Percentiles rank a stretch among this genome's conserved stretches.
Evolutionary conservation across 2,797 vertebrate genomes (phyloP).

Genomic region (Pseudochirops corinnae): DNA sequence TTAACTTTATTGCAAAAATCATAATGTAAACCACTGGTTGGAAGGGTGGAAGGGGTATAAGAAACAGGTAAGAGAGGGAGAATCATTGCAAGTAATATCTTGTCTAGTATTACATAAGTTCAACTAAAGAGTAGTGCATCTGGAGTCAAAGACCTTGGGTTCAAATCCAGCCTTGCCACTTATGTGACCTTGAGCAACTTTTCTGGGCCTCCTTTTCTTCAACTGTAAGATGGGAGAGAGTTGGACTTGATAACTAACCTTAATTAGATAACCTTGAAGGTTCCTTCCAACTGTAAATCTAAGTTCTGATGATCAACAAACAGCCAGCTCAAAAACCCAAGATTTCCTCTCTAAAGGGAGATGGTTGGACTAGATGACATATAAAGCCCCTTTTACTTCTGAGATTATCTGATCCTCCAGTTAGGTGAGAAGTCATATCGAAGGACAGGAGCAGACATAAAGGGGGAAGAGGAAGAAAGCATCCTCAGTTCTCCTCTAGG

Average conservation of each 20-base stretch:
- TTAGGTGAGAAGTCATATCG: neutral
- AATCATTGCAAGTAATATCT: neutral
- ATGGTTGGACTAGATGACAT: neutral
- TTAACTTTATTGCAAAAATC: conserved; percentile 65
- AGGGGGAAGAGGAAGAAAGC: neutral
- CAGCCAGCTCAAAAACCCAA: neutral
- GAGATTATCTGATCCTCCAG: neutral
- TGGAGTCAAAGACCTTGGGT: neutral
- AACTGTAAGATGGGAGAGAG: neutral
- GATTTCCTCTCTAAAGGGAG: neutral
- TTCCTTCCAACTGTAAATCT: neutral
- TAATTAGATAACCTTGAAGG: neutral
- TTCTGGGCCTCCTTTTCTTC: neutral
- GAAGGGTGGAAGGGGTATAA: neutral
- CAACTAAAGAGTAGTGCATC: neutral
- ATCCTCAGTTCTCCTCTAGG: conserved; percentile 20
- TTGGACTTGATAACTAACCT: neutral
- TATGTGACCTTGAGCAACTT: neutral
- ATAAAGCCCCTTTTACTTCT: neutral
- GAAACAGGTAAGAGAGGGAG: neutral
- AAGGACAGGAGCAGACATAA: neutral
- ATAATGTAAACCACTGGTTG: conserved; percentile 57
- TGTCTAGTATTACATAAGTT: neutral
- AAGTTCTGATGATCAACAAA: neutral
- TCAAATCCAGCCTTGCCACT: neutral